Conservation (phyloP, 2,113 vertebrate genomes). For the Forbesichthys papilliferus region DNA sequence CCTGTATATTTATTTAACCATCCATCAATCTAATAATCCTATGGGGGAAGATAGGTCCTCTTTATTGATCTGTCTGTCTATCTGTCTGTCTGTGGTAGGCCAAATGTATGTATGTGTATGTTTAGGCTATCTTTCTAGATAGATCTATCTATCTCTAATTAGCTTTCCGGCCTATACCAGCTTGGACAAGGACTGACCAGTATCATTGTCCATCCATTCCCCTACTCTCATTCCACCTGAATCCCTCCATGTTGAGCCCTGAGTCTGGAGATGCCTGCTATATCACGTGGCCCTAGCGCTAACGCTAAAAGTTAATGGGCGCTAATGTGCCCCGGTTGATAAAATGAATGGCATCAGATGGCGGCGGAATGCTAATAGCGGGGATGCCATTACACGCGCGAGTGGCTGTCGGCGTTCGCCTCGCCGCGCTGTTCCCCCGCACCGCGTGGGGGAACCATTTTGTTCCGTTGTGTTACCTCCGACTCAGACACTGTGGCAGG, state of each 20-base stretch:
- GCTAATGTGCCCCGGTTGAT: slow-evolving; percentile 64
- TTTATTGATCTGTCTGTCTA: slow-evolving; percentile 4
- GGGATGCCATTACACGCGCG: slow-evolving; percentile 62
- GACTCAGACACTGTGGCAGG: slow-evolving; percentile 3
- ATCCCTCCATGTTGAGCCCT: slow-evolving; percentile 1
- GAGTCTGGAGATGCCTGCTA: slow-evolving; percentile 41
- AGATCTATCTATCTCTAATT: background rate
- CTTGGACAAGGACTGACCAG: no score
- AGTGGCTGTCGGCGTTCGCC: slow-evolving; percentile 42
- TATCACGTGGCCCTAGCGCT: slow-evolving; percentile 50
- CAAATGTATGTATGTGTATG: no score
- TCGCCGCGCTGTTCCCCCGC: slow-evolving; percentile 38
- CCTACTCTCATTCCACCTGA: background rate
- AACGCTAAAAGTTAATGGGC: slow-evolving; percentile 67
- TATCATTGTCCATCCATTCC: background rate
- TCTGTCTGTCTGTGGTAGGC: background rate
- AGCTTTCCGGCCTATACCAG: background rate
- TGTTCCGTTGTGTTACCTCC: slow-evolving; percentile 46
- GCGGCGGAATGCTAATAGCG: slow-evolving; percentile 49
- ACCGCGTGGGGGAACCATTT: slow-evolving; percentile 34
- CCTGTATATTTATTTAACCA: no score
- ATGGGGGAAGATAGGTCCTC: no score
- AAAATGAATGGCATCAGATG: slow-evolving; percentile 67
- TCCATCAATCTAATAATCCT: no score
- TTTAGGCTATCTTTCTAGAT: no score